Evolutionary conservation across 2,888 invertebrate species (phyloP), one percentile per base, ranked within the genome.

Genomic region (Hybos culiciformis): DNA sequence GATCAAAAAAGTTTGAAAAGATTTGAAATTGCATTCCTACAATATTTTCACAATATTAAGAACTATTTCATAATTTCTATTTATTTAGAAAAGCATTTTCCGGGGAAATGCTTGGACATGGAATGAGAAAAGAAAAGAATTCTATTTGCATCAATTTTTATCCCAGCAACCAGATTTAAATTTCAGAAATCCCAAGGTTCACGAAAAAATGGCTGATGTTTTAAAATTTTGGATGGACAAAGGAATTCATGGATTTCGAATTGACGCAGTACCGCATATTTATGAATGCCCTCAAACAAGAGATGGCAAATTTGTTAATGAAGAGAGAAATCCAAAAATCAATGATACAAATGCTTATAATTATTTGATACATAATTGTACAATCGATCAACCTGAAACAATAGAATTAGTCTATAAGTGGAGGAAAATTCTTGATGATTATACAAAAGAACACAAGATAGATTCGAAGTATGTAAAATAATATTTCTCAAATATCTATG

Each of bases 111-210:
- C 78, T 0, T 85, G 84, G 84, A 68, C 73, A 46, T 83, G 75
- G 75, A 73, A 73, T 48, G 69, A 69, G 0, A 54, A 57, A 3
- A 68, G 83, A 3, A 60, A 72, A 39, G 77, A 82, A 56, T 84
- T 68, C 59, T 84, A 80, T 55, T 69, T 78, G 5, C 84, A 83
- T 52, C 78, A 80, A 51, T 63, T 63, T 42, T 70, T 75, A 9
- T 51, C 56, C 5, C 67, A 74, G 32, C 83, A 88, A 57, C 87
- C 90, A 0, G 90, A 91, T 61, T 68, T 92, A 1, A 88, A 92
- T 62, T 81, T 73, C 48, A 68, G 77, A 36, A 81, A 81, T 60
- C 72, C 77, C 0, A 69, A 70, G 31, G 74, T 90, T 7, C 68
- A 75, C 3, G 66, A 75, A 38, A 76, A 77, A 56, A 73, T 84